Conservation (phyloP, 1,140 invertebrate species). For the Matsumurasca onukii region DNA sequence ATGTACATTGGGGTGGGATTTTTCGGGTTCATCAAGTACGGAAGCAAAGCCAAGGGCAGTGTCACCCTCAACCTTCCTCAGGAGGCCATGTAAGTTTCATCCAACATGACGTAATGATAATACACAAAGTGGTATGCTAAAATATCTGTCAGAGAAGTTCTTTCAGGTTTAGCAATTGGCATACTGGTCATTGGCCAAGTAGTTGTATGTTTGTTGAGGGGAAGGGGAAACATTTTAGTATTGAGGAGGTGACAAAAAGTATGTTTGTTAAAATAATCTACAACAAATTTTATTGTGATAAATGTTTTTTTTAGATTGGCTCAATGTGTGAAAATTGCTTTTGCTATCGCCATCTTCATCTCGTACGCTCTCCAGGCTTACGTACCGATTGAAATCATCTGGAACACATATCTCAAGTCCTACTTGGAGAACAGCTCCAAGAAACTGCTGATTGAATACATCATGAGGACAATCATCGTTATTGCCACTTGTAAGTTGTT, state of each 20-base stretch:
- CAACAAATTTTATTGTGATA: neutral
- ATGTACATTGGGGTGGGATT: constrained; percentile 78
- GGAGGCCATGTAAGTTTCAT: constrained; percentile 49
- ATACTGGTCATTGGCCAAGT: too few species aligned
- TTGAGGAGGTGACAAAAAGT: too few species aligned
- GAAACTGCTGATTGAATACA: constrained; percentile 58
- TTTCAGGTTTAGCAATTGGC: too few species aligned
- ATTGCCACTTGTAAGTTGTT: constrained; percentile 69
- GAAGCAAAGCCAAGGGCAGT: constrained; percentile 60
- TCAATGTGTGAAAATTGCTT: constrained; percentile 77
- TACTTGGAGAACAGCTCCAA: constrained; percentile 52
- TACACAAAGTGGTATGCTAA: too few species aligned
- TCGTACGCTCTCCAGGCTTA: constrained; percentile 93
- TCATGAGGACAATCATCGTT: constrained; percentile 63
- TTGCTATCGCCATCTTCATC: constrained; percentile 85
- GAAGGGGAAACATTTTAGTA: too few species aligned
- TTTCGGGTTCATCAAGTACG: constrained; percentile 81
- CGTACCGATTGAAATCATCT: constrained; percentile 88
- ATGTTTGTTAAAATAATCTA: too few species aligned
- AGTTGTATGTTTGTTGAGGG: too few species aligned
- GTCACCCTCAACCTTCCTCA: constrained; percentile 73
- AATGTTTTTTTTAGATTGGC: constrained; percentile 64
- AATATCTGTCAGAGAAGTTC: too few species aligned
- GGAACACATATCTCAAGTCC: constrained; percentile 69
- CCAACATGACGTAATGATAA: too few species aligned